These are phyloP conservation scores for Typhlomys cinereus DNA, from an alignment of 2,113 vertebrate genomes.

Conservation along the genomic window DNA sequence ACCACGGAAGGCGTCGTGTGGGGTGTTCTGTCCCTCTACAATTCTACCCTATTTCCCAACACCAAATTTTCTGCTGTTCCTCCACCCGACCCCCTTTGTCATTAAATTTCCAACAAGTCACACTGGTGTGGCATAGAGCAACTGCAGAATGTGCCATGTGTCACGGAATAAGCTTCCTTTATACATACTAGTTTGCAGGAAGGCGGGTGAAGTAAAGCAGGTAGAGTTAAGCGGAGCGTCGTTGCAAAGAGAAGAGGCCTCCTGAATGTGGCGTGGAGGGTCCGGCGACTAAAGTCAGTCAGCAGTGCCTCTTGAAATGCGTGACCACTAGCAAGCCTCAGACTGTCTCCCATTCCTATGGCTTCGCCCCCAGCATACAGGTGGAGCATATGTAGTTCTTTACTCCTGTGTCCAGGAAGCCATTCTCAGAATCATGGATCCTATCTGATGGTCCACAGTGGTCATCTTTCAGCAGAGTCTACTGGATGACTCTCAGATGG, in stretches of 20 bases:
- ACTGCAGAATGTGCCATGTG: not conserved
- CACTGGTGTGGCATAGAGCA: not conserved
- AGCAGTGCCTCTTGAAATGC: fast-evolving
- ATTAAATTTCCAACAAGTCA: not conserved
- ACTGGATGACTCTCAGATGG: not conserved
- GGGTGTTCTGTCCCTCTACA: not conserved
- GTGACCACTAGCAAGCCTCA: not conserved
- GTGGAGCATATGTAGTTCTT: fast-evolving
- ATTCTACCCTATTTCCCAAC: conserved; percentile 53
- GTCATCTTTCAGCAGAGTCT: not conserved
- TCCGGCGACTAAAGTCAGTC: not conserved
- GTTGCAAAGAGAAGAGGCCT: not conserved
- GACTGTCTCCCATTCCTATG: fast-evolving
- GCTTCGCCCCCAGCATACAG: not conserved
- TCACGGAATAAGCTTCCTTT: not conserved
- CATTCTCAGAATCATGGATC: not conserved
- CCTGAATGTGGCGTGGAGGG: fast-evolving
- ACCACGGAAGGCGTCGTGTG: not conserved
- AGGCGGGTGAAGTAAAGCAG: conserved; percentile 37
- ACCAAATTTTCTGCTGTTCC: not conserved
- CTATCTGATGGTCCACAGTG: fast-evolving
- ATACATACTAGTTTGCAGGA: not conserved
- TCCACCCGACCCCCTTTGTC: not conserved
- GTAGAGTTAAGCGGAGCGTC: not conserved
- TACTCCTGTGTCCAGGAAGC: not conserved